Evolutionary conservation across 2,113 vertebrate species (phyloP), one percentile per base, ranked within the genome.

Genomic region (Recurvirostra avosetta): DNA sequence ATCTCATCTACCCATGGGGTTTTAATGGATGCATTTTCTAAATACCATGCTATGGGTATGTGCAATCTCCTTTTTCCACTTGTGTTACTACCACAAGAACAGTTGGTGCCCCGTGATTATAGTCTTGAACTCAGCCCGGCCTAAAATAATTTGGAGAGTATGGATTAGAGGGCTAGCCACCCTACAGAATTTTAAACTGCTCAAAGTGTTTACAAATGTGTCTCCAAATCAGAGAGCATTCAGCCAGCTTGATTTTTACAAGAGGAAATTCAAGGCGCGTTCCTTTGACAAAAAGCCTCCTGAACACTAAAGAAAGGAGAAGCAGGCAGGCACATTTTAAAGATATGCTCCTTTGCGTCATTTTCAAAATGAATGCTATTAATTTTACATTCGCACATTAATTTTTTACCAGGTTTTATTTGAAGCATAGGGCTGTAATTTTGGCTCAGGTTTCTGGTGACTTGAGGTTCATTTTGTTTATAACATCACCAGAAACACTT

Each of bases 91-190:
- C 79, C 92, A 84, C 72, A 95, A 49, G 81, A 56, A 85, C 43
- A 74, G 27, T 61, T 56, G 61, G 61, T 96, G 86, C 61, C 53
- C 68, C 1, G 0, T 91, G 88, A 94, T 96, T 94, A 86, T 15
- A 96, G 92, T 10, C 72, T 52, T 84, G 83, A 88, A 49, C 65
- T 67, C 68, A 65, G 67, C 15, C 22, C 62, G 71, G 82, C 68
- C 68, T 81, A 84, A 96, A 94, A 94, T 94, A 89, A 80, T 78
- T 34, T 53, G 34, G 27, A 94, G 67, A 76, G 40, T 22, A 67
- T 1, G 52, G 85, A 90, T 80, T 76, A 94, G 78, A 94, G 71
- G 66, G 65, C 50, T 86, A 78, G 59, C 26, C 23, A 83, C 55
- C 18, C 22, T 4, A 52, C 40, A 65, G 89, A 89, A 88, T 93